These are phyloP conservation scores for Drosophila kanekoi DNA, from an alignment of 2,888 invertebrate genomes.

Conservation along the genomic window DNA sequence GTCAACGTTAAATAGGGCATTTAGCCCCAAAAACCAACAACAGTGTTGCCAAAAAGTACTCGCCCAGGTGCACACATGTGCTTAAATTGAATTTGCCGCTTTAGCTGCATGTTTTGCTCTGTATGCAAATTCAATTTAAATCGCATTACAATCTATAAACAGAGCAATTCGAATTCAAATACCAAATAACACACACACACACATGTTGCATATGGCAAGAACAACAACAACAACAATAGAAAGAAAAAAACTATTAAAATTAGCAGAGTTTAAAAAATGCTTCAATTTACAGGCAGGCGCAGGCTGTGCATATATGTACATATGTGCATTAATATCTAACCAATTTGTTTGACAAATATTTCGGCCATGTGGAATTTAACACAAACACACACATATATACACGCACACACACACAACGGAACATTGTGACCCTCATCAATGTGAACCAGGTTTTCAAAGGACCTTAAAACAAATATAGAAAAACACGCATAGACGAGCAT, in stretches of 20 bases:
- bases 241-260: conserved; percentile 23
- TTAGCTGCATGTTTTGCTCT: conserved; percentile 24
- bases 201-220: conserved; percentile 47
- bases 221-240: not conserved
- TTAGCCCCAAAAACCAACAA: conserved; percentile 11
- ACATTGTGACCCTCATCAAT: conserved; percentile 54
- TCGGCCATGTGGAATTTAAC: conserved; percentile 28
- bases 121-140: conserved; percentile 53
- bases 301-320: not conserved
- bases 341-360: conserved; percentile 60
- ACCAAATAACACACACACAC: conserved; percentile 27
- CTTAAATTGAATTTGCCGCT: conserved; percentile 30
- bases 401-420: not conserved
- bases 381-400: conserved; percentile 3
- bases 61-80: not conserved
- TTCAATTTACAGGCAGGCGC: conserved; percentile 4
- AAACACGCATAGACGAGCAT: conserved; percentile 28
- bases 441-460: conserved; percentile 33
- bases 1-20: conserved; percentile 10
- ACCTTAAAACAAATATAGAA: conserved; percentile 11
- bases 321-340: conserved; percentile 37
- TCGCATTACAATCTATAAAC: conserved; percentile 49
- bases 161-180: conserved; percentile 37
- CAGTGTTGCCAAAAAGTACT: conserved; percentile 25
- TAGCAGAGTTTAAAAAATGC: conserved; percentile 5